Evolutionary conservation across 2,113 vertebrate genomes (phyloP).

Genomic region (Gallinago media): DNA sequence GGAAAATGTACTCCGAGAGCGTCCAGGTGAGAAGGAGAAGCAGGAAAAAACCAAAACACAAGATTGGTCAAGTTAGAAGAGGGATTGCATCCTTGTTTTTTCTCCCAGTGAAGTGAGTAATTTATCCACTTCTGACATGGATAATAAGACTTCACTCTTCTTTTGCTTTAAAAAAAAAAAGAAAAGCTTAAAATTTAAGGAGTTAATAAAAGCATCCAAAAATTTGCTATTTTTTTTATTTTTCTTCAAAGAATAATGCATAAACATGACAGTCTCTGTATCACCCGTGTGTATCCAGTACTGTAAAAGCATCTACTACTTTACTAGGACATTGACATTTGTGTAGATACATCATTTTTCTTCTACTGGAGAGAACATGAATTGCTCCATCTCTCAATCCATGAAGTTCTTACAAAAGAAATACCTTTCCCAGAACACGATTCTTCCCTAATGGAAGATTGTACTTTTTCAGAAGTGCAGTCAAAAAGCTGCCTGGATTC

Average conservation of each 20-base stretch:
- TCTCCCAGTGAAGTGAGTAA: not conserved
- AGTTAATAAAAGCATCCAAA: not conserved
- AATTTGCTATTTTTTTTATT: not conserved
- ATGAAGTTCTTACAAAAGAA: not conserved
- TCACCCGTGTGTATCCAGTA: not conserved
- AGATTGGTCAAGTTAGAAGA: not conserved
- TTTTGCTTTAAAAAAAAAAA: not conserved
- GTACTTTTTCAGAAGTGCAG: not conserved
- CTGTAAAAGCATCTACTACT: not conserved
- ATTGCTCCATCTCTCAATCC: not conserved
- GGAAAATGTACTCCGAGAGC: fast-evolving
- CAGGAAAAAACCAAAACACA: not conserved
- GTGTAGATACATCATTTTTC: not conserved
- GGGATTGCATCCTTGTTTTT: not conserved
- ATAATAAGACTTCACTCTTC: not conserved
- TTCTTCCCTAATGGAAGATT: not conserved
- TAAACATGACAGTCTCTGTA: not conserved
- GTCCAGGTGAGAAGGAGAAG: fast-evolving
- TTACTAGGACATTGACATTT: not conserved
- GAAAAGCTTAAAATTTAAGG: not conserved
- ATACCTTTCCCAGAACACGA: not conserved
- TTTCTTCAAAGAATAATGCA: not conserved
- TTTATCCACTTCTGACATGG: not conserved
- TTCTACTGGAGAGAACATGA: not conserved
- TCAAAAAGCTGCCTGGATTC: not conserved